phyloP scores from a whole-genome alignment of 2,113 vertebrate genomes.

The Ifrita kowaldi region DNA sequence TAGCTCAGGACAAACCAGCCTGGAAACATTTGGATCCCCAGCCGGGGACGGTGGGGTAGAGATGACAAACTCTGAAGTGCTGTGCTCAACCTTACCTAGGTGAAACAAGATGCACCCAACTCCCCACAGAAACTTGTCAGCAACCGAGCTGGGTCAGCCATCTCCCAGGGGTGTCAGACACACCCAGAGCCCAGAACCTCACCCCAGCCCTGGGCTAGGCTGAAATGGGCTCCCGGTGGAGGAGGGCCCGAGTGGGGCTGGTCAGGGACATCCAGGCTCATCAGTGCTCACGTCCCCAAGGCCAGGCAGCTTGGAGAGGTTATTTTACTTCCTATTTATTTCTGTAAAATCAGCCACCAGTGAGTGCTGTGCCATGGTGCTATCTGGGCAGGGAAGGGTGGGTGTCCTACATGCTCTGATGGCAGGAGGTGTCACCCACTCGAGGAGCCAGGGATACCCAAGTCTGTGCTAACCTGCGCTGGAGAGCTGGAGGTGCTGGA shows the following conservation, averaged over 20 bases:
- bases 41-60: fast-evolving
- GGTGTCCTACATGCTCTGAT: fast-evolving
- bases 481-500: neutral
- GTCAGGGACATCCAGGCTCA: fast-evolving
- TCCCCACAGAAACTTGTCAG: neutral
- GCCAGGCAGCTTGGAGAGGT: neutral
- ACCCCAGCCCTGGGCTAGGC: neutral
- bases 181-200: fast-evolving
- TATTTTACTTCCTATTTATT: neutral
- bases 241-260: neutral
- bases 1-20: neutral
- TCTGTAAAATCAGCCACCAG: neutral
- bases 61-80: fast-evolving
- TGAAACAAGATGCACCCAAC: fast-evolving
- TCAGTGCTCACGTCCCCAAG: neutral
- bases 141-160: fast-evolving
- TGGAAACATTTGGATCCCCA: fast-evolving
- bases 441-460: neutral
- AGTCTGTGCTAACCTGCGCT: fast-evolving
- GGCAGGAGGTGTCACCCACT: neutral
- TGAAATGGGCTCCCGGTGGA: neutral
- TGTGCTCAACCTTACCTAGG: fast-evolving
- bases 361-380: neutral
- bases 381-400: too few species aligned
- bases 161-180: fast-evolving